Evolutionary conservation across 2,888 invertebrate species (phyloP).

Genomic region (Steinernema hermaphroditum): DNA sequence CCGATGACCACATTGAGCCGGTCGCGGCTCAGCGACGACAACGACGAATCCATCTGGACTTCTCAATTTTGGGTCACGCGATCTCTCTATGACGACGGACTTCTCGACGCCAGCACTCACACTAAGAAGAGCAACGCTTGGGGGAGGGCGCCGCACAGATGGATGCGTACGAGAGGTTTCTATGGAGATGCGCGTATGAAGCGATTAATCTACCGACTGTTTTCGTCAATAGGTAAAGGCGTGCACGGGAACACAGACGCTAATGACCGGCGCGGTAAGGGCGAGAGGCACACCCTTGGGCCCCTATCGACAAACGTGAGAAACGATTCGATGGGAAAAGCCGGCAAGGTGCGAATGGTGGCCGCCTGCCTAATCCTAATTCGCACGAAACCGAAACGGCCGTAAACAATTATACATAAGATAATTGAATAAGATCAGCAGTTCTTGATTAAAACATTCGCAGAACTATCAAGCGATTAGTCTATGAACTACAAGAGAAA

Average conservation of each 20-base stretch:
- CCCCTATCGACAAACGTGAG: conserved; percentile 18
- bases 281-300: neutral
- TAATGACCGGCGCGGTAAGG: neutral
- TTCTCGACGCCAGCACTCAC: neutral
- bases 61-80: neutral
- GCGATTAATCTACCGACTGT: conserved; percentile 11
- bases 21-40: neutral
- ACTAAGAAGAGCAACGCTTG: neutral
- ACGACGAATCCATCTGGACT: too few species aligned
- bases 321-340: neutral
- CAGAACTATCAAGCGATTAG: too few species aligned
- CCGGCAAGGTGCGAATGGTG: conserved; percentile 12
- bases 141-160: neutral
- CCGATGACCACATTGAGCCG: neutral
- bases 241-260: neutral
- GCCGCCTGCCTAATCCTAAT: neutral
- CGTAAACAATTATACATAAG: conserved; percentile 21
- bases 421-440: conserved; percentile 11
- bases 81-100: neutral
- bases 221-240: conserved; percentile 20
- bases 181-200: conserved; percentile 26
- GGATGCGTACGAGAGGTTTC: conserved; percentile 19
- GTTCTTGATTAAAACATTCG: neutral
- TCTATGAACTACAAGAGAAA: too few species aligned
- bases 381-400: neutral